These are phyloP conservation scores for Struthio camelus DNA, from an alignment of 2,113 vertebrate species.

Conservation along the genomic window DNA sequence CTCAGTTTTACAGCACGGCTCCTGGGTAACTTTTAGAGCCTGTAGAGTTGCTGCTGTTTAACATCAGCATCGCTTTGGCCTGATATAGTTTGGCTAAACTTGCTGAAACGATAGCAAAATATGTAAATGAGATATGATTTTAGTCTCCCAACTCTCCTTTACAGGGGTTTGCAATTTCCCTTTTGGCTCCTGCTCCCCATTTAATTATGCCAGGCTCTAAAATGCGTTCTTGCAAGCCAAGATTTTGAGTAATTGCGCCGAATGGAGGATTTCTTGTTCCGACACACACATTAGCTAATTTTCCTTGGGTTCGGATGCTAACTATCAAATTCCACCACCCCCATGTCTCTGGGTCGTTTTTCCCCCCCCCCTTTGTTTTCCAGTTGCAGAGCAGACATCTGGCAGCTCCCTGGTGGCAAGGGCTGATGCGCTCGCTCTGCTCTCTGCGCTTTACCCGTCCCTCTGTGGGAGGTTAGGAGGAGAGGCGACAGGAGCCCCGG, in stretches of 20 bases:
- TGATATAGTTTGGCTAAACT: background rate
- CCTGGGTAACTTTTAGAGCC: background rate
- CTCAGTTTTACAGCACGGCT: background rate
- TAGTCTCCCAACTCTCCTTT: constrained; percentile 30
- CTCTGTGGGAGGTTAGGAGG: constrained; percentile 39
- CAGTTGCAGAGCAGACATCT: constrained; percentile 50
- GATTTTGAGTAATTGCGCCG: constrained; percentile 53
- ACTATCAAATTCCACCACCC: constrained; percentile 48
- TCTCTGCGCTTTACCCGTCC: background rate
- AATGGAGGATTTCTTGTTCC: constrained; percentile 54
- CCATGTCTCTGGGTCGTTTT: background rate
- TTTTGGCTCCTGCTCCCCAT: constrained; percentile 30
- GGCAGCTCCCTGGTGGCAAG: constrained; percentile 49
- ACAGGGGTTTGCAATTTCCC: background rate
- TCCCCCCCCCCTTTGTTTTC: background rate
- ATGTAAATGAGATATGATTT: background rate
- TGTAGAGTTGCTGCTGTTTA: background rate
- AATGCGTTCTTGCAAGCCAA: constrained; percentile 46
- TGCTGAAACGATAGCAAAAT: constrained; percentile 37
- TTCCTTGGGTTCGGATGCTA: constrained; percentile 52
- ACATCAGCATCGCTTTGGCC: background rate
- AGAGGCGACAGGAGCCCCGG: background rate
- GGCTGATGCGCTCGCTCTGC: background rate
- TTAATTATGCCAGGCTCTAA: constrained; percentile 31
- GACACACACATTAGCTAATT: constrained; percentile 55